phyloP scores from a whole-genome alignment of 2,797 vertebrate species.

The Cryptoprocta ferox region DNA sequence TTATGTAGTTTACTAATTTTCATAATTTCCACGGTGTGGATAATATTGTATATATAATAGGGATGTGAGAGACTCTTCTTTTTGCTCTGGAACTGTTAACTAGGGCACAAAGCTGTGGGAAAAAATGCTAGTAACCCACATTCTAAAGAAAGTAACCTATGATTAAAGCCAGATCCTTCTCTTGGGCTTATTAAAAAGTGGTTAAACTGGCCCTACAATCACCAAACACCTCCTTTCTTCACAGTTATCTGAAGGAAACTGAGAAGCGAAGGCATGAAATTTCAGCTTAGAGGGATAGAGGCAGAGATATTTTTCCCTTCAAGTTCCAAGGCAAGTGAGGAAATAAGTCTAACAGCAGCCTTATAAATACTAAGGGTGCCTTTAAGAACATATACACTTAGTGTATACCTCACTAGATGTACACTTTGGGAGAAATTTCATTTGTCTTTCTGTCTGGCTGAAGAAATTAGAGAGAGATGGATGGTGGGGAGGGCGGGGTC shows the following conservation, averaged over 20 bases:
- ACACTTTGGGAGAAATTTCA: not conserved
- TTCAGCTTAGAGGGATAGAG: not conserved
- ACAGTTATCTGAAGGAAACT: conserved; percentile 41
- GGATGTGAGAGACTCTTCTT: not conserved
- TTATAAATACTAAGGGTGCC: not conserved
- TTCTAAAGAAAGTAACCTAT: conserved; percentile 23
- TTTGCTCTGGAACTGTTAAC: not conserved
- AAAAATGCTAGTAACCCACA: not conserved
- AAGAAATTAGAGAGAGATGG: not conserved
- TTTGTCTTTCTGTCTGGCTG: not conserved
- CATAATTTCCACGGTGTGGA: not conserved
- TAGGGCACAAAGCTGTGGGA: not conserved
- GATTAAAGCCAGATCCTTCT: not conserved
- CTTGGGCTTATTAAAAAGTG: conserved; percentile 36
- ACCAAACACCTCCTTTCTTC: conserved; percentile 18
- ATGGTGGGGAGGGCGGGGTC: not conserved
- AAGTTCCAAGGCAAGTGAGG: conserved; percentile 34
- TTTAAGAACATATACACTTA: not conserved
- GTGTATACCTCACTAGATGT: not conserved
- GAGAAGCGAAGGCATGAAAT: not conserved
- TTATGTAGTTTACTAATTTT: conserved; percentile 45
- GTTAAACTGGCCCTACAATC: not conserved
- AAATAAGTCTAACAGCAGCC: not conserved
- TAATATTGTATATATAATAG: conserved; percentile 17
- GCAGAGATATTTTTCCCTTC: not conserved